These are phyloP conservation scores for Epiperipatus broadwayi DNA, from an alignment of 2,888 invertebrate genomes.

Conservation along the genomic window DNA sequence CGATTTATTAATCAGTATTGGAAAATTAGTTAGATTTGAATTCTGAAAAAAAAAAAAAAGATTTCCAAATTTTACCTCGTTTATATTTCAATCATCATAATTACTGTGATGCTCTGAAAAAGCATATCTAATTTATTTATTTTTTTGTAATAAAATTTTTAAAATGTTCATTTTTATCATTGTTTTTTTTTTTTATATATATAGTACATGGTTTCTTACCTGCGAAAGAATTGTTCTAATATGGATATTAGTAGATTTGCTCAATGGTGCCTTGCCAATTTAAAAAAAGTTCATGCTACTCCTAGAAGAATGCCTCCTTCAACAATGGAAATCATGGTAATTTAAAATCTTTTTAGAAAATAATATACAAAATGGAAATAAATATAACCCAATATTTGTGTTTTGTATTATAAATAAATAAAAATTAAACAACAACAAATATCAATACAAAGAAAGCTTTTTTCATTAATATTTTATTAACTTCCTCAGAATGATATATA, in stretches of 20 bases:
- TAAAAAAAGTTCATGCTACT: slow-evolving; percentile 59
- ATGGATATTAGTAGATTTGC: slow-evolving; percentile 61
- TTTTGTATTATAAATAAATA: not conserved
- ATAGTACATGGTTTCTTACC: slow-evolving; percentile 29
- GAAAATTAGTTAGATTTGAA: too few species aligned
- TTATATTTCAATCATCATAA: too few species aligned
- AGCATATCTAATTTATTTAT: too few species aligned
- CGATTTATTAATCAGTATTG: too few species aligned
- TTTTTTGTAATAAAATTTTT: not conserved
- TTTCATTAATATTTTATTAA: too few species aligned
- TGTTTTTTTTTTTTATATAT: not conserved
- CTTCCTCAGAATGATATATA: too few species aligned
- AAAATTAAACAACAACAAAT: too few species aligned
- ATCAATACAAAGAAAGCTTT: too few species aligned
- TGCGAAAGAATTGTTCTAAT: slow-evolving; percentile 44
- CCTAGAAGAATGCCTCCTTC: slow-evolving; percentile 68
- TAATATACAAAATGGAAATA: not conserved
- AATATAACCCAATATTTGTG: not conserved
- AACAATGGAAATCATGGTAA: slow-evolving; percentile 73
- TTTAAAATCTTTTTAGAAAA: slow-evolving; percentile 23
- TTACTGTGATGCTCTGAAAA: too few species aligned
- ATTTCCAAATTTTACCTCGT: too few species aligned
- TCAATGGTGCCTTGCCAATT: slow-evolving; percentile 82
- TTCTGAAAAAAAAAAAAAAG: too few species aligned
- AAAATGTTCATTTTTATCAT: not conserved